phyloP scores from a whole-genome alignment of 53 echinoderm and acorn worm species.

The Zoroaster sp. region DNA sequence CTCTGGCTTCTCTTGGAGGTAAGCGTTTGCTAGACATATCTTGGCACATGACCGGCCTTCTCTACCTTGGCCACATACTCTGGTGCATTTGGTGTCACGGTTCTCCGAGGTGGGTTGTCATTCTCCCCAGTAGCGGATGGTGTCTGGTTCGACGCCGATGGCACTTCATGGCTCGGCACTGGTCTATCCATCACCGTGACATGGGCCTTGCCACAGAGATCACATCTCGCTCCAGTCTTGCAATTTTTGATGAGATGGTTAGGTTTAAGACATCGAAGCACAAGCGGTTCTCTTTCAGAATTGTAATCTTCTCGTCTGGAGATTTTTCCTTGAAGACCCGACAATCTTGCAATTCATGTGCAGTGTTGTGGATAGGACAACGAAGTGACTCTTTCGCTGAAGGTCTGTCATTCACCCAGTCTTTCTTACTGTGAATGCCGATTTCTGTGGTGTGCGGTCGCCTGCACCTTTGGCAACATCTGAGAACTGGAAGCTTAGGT shows the following conservation, averaged over 20 bases:
- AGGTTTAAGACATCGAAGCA: slow-evolving; percentile 60
- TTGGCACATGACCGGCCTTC: slow-evolving; percentile 72
- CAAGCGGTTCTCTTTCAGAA: slow-evolving; percentile 48
- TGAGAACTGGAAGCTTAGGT: slow-evolving; percentile 57
- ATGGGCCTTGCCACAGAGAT: slow-evolving; percentile 49
- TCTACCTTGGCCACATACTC: slow-evolving; percentile 49
- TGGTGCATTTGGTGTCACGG: slow-evolving; percentile 66
- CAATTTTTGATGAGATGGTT: slow-evolving; percentile 59
- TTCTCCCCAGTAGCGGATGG: neutral
- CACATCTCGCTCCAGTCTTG: slow-evolving; percentile 58
- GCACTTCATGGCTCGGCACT: slow-evolving; percentile 24
- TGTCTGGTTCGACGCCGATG: slow-evolving; percentile 16
- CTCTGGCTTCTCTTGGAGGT: slow-evolving; percentile 43
- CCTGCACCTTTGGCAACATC: slow-evolving; percentile 19
- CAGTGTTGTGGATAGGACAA: slow-evolving; percentile 66
- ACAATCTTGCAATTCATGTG: slow-evolving; percentile 57
- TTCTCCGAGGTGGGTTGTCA: neutral
- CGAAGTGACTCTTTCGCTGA: neutral
- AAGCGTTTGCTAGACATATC: slow-evolving; percentile 66
- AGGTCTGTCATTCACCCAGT: slow-evolving; percentile 42
- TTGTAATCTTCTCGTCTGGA: slow-evolving; percentile 32
- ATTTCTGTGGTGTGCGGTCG: slow-evolving; percentile 1
- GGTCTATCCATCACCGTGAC: slow-evolving; percentile 49
- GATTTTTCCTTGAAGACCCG: slow-evolving; percentile 50
- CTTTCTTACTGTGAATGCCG: slow-evolving; percentile 42